Conservation (phyloP, 2,888 invertebrate genomes). For the Ceriagrion tenellum region DNA sequence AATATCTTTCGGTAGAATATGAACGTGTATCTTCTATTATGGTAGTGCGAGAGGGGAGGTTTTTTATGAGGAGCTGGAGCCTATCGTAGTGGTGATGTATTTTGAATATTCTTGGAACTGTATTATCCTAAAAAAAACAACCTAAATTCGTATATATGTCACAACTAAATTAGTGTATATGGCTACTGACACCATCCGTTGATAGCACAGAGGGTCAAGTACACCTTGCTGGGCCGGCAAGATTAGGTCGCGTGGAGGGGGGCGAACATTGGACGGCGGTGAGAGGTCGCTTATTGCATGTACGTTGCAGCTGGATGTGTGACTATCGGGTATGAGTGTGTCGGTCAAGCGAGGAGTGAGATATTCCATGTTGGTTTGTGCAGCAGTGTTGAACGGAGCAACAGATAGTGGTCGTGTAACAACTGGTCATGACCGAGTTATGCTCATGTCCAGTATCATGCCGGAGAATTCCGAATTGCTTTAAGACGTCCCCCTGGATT, state of each 20-base stretch:
- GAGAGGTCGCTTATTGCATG: neutral
- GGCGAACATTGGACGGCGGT: neutral
- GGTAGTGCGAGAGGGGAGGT: no score
- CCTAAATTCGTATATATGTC: no score
- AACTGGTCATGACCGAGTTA: neutral
- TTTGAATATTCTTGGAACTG: no score
- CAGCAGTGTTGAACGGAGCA: neutral
- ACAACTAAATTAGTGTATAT: no score
- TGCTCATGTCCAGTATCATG: neutral
- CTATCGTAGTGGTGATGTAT: no score
- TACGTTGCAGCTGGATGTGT: neutral
- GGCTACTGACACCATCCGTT: no score
- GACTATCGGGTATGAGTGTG: neutral
- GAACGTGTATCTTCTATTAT: no score
- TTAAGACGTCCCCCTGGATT: neutral
- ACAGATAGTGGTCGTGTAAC: neutral
- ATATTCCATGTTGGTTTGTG: neutral
- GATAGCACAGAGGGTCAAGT: no score
- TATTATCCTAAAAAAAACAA: no score
- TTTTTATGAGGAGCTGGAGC: no score
- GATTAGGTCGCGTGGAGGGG: neutral
- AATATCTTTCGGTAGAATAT: no score
- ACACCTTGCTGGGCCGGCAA: no score
- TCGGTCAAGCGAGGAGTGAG: neutral
- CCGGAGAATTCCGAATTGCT: neutral